Conservation (phyloP, 2,888 invertebrate species). For the Temnothorax ravouxi region DNA sequence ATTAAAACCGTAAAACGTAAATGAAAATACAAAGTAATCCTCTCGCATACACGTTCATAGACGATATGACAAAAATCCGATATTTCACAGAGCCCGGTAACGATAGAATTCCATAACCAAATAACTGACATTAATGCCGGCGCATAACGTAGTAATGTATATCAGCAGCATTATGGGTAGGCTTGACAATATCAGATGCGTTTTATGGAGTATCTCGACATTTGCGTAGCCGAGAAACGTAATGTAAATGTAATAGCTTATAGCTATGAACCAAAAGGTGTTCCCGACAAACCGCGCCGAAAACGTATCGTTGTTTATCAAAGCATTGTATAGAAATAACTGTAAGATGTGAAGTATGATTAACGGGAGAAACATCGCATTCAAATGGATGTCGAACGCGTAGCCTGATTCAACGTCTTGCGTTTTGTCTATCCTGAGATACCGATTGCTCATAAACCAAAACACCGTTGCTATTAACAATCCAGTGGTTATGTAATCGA, state of each 20-base stretch:
- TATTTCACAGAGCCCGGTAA: too few species aligned
- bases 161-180: too few species aligned
- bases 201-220: too few species aligned
- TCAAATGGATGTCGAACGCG: slow-evolving; percentile 99
- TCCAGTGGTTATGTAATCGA: slow-evolving; percentile 97
- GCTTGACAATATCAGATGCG: too few species aligned
- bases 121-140: too few species aligned
- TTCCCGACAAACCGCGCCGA: slow-evolving; percentile 95
- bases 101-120: too few species aligned
- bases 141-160: too few species aligned
- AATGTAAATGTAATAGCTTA: slow-evolving; percentile 97
- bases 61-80: too few species aligned
- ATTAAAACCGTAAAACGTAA: too few species aligned
- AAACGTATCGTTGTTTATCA: slow-evolving; percentile 92
- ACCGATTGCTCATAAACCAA: slow-evolving; percentile 95
- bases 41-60: too few species aligned
- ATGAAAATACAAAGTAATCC: too few species aligned
- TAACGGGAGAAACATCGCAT: slow-evolving; percentile 98
- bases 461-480: slow-evolving; percentile 94
- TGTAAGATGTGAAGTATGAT: slow-evolving; percentile 97
- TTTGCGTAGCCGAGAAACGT: slow-evolving; percentile 98
- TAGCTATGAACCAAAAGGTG: slow-evolving; percentile 96
- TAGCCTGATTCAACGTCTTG: slow-evolving; percentile 99
- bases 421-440: slow-evolving; percentile 89
- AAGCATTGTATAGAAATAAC: slow-evolving; percentile 94